Evolutionary conservation across 53 echinoderm and acorn worm genomes (phyloP).

Genomic region (Henricia sp.): DNA sequence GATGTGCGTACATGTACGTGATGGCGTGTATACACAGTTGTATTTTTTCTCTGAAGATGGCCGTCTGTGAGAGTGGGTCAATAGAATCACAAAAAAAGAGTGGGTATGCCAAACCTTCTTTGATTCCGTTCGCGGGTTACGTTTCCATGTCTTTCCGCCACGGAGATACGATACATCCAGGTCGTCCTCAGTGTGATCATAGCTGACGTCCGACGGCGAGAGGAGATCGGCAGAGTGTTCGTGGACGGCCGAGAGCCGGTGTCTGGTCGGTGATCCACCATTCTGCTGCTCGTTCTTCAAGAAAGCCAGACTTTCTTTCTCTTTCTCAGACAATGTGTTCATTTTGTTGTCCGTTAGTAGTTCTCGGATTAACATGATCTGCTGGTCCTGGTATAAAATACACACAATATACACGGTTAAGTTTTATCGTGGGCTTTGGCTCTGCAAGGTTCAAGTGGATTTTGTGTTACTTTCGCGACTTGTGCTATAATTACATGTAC

Average conservation of each 20-base stretch:
- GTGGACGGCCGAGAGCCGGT: slow-evolving; percentile 86
- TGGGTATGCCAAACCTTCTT: slow-evolving; percentile 66
- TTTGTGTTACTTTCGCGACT: too few species aligned
- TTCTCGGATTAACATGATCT: slow-evolving; percentile 92
- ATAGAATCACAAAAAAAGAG: too few species aligned
- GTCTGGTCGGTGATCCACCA: slow-evolving; percentile 56
- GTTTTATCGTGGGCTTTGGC: too few species aligned
- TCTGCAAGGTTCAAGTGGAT: too few species aligned
- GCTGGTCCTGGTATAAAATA: slow-evolving; percentile 84
- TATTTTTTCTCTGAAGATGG: too few species aligned
- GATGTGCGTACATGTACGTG: too few species aligned
- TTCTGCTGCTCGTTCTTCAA: slow-evolving; percentile 67
- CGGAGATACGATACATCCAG: slow-evolving; percentile 89
- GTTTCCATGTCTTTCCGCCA: slow-evolving; percentile 89
- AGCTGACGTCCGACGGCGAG: slow-evolving; percentile 90
- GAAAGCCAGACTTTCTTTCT: slow-evolving; percentile 86
- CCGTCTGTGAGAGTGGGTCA: too few species aligned
- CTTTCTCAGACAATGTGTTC: slow-evolving; percentile 83
- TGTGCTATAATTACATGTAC: too few species aligned
- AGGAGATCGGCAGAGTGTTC: slow-evolving; percentile 91
- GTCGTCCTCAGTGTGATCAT: slow-evolving; percentile 97
- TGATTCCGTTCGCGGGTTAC: slow-evolving; percentile 1
- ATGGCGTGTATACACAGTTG: too few species aligned
- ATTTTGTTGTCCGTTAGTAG: slow-evolving; percentile 88
- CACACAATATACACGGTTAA: too few species aligned